Evolutionary conservation across 2,888 invertebrate genomes (phyloP), one percentile per base, ranked within the genome.

Genomic region (Sesia apiformis): DNA sequence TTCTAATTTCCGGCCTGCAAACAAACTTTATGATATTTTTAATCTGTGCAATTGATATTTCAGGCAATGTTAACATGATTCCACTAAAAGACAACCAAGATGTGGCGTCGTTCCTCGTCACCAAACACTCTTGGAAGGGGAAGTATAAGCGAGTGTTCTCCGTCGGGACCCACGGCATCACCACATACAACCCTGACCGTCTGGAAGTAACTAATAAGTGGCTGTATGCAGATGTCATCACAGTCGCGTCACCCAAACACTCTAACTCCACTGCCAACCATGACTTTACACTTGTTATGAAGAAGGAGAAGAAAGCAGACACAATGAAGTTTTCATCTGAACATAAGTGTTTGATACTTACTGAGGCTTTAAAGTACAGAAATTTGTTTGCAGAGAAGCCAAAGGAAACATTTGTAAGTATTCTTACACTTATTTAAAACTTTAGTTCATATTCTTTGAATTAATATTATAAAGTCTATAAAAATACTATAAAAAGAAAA

Each of bases 121-220:
- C 96, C 42, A 99, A 99, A 89, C 98, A 98, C 83, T 97, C 96
- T 39, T 99, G 99, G 99, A 98, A 98, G 84, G 99, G 99, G 80
- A 98, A 97, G 95, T 99, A 99, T 88, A 98, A 98, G 83, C 92
- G 99, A 67, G 96, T 99, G 71, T 97, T 99, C 79, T 97, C 99
- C 5, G 94, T 99, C 72, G 99, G 99, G 55, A 96, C 97, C 49
- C 93, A 94, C 76, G 98, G 98, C 41, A 96, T 99, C 67, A 97
- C 98, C 52, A 99, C 99, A 1, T 99, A 99, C 85, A 98, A 98
- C 86, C 98, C 89, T 0, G 89, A 89, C 57, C 76, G 86, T 6
- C 60, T 89, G 70, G 88, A 88, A 74, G 87, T 89, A 61, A 99
- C 99, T 55, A 99, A 99, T 88, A 95, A 96, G 84, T 97, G 97